Evolutionary conservation across 1,140 invertebrate species (phyloP), one percentile per base, ranked within the genome.

Genomic region (Rhagoletis zephyria): DNA sequence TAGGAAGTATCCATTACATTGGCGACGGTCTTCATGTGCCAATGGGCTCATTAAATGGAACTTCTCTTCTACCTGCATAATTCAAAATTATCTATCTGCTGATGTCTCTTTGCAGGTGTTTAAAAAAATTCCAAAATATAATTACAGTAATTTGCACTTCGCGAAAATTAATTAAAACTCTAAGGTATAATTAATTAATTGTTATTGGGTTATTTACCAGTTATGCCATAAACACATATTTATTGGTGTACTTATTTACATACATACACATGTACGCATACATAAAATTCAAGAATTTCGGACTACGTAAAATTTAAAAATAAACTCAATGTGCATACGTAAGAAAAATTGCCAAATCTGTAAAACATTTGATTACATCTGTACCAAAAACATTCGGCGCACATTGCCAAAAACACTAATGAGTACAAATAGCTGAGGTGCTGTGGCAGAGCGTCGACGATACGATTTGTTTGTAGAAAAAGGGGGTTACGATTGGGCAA

Each of bases 331-430:
- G 74, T n/a, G 56, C 42, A 81, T 67, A 19, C 30, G 74, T n/a
- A n/a, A n/a, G n/a, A 81, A 81, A 77, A 56, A 81, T 81, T 81
- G 48, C 48, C 74, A 81, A 81, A 81, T 81, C 48, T 81, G 74
- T 81, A 81, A 30, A 81, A 81, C 45, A 81, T 81, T 81, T 59
- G 74, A 81, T 81, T 81, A 81, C 67, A 74, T 74, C 45, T 74
- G 67, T 14, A 48, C 40, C 67, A 40, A 14, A 48, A 42, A 48
- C 14, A n/a, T 3, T 1, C 74, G 48, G 2, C 9, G 19, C 74
- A 81, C 74, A 81, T 81, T 81, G 74, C n/a, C 74, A 81, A 81
- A 30, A 81, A 81, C 51, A 30, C 10, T 81, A 81, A 81, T 56
- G 48, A 56, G 74, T n/a, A 81, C 74, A 81, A 81, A 81, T 56